Percentiles rank a stretch among this genome's conserved stretches.
phyloP scores from a whole-genome alignment of 2,113 vertebrate species.

The Misgurnus mizolepis region DNA sequence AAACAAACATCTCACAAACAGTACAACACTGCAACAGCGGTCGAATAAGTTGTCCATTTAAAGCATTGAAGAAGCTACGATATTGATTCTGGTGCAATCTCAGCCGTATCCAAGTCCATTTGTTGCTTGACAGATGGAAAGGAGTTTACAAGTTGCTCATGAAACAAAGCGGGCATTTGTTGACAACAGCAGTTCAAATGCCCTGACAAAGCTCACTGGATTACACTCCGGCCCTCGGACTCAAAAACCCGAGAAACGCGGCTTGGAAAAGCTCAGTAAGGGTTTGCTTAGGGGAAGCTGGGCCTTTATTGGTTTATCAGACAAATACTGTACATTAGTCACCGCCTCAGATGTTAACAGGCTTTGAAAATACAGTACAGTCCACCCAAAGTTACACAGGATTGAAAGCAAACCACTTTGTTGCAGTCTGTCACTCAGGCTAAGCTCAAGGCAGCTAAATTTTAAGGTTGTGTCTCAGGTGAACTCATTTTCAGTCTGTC shows the following conservation, averaged over 20 bases:
- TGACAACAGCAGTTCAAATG: constrained; percentile 23
- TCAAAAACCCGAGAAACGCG: neutral
- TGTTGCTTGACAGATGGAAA: constrained; percentile 29
- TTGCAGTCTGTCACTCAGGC: constrained; percentile 17
- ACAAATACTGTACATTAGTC: neutral
- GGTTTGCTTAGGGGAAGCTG: constrained; percentile 15
- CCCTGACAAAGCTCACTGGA: constrained; percentile 17
- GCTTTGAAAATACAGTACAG: too few species aligned
- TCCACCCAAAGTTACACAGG: too few species aligned
- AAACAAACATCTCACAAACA: constrained; percentile 27
- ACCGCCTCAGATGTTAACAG: neutral
- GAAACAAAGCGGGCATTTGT: constrained; percentile 25
- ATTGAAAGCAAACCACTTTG: neutral
- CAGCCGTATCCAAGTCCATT: constrained; percentile 11
- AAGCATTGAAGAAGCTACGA: neutral
- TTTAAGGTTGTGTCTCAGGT: neutral
- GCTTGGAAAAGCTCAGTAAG: constrained; percentile 4
- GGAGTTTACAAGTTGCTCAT: constrained; percentile 16
- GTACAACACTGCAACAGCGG: neutral
- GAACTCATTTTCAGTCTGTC: constrained; percentile 12
- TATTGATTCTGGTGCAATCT: constrained; percentile 15
- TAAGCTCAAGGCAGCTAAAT: constrained; percentile 10
- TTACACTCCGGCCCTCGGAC: constrained; percentile 42
- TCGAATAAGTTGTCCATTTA: neutral
- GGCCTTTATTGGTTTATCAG: neutral